A percentile compares a stretch with the other conserved stretches of the same genome.
Evolutionary conservation across 2,113 vertebrate genomes (phyloP).

Genomic region (Mionectes macconnelli): DNA sequence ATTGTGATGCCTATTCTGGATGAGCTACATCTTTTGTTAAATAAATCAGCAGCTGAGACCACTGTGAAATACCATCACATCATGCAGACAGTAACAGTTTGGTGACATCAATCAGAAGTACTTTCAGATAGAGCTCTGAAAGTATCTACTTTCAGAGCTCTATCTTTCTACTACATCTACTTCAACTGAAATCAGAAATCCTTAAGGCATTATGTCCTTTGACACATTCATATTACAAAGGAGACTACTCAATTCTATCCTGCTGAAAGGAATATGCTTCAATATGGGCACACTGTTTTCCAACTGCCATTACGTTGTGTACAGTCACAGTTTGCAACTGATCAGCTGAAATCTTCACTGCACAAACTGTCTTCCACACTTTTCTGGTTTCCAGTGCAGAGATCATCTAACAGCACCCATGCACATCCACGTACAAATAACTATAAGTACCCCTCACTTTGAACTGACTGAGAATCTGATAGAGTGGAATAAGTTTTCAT

Average conservation of each 20-base stretch:
- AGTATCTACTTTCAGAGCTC: too few species aligned
- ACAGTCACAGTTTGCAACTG: background rate
- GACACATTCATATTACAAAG: background rate
- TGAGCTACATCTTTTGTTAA: background rate
- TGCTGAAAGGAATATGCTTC: background rate
- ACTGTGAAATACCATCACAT: background rate
- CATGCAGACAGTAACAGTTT: background rate
- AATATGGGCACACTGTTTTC: background rate
- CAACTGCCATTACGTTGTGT: background rate
- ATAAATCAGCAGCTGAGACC: background rate
- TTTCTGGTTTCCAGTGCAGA: background rate
- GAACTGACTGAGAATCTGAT: background rate
- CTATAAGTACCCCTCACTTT: background rate
- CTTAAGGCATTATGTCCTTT: background rate
- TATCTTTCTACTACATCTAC: too few species aligned
- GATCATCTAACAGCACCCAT: background rate
- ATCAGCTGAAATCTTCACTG: background rate
- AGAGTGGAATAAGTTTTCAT: background rate
- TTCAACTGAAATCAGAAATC: background rate
- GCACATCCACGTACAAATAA: background rate
- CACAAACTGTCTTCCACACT: background rate
- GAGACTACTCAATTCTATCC: background rate
- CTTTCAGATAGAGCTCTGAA: background rate
- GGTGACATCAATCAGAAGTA: background rate
- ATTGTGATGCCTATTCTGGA: background rate